phyloP scores from a whole-genome alignment of 2,888 invertebrate species.

The Eupithecia subfuscata region DNA sequence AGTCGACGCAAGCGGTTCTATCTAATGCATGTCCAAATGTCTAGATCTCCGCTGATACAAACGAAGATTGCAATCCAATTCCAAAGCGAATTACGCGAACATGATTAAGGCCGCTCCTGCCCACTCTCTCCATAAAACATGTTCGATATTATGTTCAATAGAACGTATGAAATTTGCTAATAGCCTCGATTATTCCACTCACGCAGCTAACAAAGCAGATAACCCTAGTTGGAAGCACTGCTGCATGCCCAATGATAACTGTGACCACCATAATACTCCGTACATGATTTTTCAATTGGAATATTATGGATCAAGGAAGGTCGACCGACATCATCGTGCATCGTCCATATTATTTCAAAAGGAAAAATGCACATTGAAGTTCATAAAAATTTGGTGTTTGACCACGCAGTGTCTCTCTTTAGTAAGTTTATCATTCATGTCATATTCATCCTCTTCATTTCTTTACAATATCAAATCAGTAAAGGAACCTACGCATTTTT shows the following conservation, averaged over 20 bases:
- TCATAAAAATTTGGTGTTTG: neutral
- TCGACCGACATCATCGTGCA: neutral
- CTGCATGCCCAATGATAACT: constrained; percentile 61
- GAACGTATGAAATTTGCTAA: constrained; percentile 76
- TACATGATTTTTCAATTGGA: constrained; percentile 63
- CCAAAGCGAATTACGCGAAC: constrained; percentile 38
- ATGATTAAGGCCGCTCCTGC: constrained; percentile 39
- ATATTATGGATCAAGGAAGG: constrained; percentile 52
- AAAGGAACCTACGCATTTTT: neutral
- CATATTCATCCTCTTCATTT: neutral
- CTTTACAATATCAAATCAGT: neutral
- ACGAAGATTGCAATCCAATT: constrained; percentile 33
- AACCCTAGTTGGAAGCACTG: constrained; percentile 65
- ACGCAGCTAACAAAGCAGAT: constrained; percentile 80
- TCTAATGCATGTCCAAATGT: constrained; percentile 42
- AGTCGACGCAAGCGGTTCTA: constrained; percentile 31
- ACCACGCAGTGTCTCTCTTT: neutral
- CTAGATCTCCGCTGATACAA: constrained; percentile 14
- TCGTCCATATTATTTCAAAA: neutral
- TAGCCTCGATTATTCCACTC: constrained; percentile 73
- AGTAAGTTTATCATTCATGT: neutral
- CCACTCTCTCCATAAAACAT: constrained; percentile 47
- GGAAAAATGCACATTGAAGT: neutral
- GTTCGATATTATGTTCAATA: constrained; percentile 64
- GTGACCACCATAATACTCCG: constrained; percentile 69